Conservation (phyloP, 2,888 invertebrate genomes). For the Exocentrus adspersus region DNA sequence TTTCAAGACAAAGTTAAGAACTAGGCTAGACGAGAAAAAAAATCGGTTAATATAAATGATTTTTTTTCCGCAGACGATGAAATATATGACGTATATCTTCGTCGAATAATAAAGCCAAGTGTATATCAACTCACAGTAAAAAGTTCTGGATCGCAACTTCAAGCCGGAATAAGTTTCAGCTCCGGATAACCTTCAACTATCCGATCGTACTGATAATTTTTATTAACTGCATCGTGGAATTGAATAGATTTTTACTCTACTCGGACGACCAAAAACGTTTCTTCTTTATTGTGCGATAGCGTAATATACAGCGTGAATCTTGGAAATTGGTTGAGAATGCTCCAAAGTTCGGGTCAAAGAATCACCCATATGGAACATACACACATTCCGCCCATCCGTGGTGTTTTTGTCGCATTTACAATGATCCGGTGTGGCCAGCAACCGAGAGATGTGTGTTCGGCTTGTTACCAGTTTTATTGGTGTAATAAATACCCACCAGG, state of each 20-base stretch:
- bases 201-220: constrained; percentile 4
- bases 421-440: constrained; percentile 32
- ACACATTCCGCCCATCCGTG: background rate
- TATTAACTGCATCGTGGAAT: constrained; percentile 20
- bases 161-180: constrained; percentile 11
- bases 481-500: constrained; percentile 39
- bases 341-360: background rate
- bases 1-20: no score
- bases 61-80: constrained; percentile 12
- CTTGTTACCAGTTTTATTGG: constrained; percentile 40
- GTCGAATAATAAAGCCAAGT: constrained; percentile 13
- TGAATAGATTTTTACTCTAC: constrained; percentile 11
- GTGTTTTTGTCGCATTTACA: background rate
- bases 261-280: background rate
- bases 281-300: background rate
- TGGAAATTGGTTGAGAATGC: background rate
- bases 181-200: constrained; percentile 20
- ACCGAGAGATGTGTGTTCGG: constrained; percentile 31
- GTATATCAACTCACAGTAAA: constrained; percentile 20
- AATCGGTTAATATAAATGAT: constrained; percentile 10
- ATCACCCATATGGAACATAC: no score
- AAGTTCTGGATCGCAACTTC: constrained; percentile 21
- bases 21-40: no score
- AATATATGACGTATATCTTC: constrained; percentile 16
- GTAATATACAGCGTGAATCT: background rate